Conservation (phyloP, 2,888 invertebrate species). For the Drosophila silvestris region DNA sequence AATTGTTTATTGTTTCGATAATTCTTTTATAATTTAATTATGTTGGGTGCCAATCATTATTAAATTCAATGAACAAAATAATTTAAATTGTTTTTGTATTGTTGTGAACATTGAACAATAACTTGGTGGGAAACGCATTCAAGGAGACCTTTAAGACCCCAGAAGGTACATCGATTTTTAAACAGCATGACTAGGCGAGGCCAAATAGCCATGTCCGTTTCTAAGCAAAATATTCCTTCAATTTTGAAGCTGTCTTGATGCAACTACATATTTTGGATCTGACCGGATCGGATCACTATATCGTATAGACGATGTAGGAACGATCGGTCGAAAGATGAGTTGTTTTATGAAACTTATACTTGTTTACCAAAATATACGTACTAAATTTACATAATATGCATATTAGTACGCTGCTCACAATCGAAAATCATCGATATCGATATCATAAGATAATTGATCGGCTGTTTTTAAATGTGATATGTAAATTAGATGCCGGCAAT, state of each 20-base stretch:
- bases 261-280: neutral
- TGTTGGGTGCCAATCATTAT: neutral
- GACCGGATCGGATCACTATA: neutral
- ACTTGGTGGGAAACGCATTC: neutral
- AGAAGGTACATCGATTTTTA: neutral
- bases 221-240: neutral
- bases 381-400: neutral
- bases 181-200: neutral
- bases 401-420: neutral
- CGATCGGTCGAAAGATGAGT: neutral
- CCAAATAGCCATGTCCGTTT: neutral
- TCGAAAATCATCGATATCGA: neutral
- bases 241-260: neutral
- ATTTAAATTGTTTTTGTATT: neutral
- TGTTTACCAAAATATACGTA: neutral
- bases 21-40: neutral
- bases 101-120: neutral
- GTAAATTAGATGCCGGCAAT: neutral
- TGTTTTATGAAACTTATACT: neutral
- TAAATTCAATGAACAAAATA: neutral
- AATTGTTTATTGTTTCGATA: neutral
- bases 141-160: neutral
- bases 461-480: rapidly evolving
- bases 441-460: neutral
- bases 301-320: neutral